phyloP scores from a whole-genome alignment of 2,888 invertebrate genomes.

The Tipula lateralis region DNA sequence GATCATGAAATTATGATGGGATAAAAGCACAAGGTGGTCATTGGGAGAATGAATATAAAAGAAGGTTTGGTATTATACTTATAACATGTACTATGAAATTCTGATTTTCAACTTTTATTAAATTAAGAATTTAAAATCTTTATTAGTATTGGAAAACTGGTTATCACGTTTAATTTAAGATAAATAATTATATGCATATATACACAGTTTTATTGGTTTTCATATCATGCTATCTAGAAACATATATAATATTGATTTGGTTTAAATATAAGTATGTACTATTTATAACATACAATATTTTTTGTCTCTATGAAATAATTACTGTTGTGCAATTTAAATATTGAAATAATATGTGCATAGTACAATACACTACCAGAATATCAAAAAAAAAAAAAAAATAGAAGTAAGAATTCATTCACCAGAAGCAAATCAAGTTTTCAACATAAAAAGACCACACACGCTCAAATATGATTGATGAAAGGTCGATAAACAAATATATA shows the following conservation, averaged over 20 bases:
- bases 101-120: neutral
- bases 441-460: neutral
- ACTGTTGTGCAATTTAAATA: neutral
- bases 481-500: neutral
- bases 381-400: neutral
- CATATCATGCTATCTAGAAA: no score
- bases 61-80: neutral
- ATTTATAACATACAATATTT: no score
- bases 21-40: neutral
- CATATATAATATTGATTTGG: no score
- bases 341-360: no score
- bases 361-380: neutral
- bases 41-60: neutral
- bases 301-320: neutral
- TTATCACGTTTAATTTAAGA: neutral
- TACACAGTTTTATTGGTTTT: no score
- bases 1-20: neutral
- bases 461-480: neutral
- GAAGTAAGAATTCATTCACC: neutral
- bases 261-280: no score
- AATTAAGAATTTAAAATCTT: neutral
- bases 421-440: neutral
- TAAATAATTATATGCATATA: neutral
- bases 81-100: neutral
- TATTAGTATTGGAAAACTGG: neutral